A percentile compares a stretch with the other conserved stretches of the same genome.
These are phyloP conservation scores for Vidua chalybeata DNA, from an alignment of 2,113 vertebrate species.

Conservation along the genomic window DNA sequence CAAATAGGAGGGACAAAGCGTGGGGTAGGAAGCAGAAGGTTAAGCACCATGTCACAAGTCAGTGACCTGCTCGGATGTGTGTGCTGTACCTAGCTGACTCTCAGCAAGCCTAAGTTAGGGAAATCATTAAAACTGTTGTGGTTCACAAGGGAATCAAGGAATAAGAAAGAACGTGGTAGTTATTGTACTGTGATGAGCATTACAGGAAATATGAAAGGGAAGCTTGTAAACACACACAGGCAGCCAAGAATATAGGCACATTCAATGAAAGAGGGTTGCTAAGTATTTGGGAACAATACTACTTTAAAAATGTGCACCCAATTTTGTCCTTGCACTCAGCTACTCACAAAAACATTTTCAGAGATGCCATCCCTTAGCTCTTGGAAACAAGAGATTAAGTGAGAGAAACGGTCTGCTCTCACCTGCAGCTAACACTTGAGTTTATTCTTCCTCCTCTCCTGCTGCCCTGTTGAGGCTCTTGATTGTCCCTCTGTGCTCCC, in stretches of 20 bases:
- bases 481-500: accelerated
- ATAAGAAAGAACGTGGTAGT: background rate
- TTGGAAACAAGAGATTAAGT: background rate
- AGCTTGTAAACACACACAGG: background rate
- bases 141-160: background rate
- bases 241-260: background rate
- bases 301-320: background rate
- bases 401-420: background rate
- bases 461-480: background rate
- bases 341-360: background rate
- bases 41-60: accelerated
- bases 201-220: background rate
- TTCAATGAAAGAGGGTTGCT: background rate
- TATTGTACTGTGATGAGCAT: background rate
- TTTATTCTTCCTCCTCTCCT: background rate
- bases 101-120: background rate
- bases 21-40: background rate
- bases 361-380: background rate
- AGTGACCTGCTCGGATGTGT: background rate
- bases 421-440: background rate
- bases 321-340: background rate
- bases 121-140: background rate
- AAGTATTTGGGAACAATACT: background rate
- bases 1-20: background rate
- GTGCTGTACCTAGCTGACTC: background rate